Evolutionary conservation across 1,140 invertebrate species (phyloP).

Genomic region (Scylla paramamosain): DNA sequence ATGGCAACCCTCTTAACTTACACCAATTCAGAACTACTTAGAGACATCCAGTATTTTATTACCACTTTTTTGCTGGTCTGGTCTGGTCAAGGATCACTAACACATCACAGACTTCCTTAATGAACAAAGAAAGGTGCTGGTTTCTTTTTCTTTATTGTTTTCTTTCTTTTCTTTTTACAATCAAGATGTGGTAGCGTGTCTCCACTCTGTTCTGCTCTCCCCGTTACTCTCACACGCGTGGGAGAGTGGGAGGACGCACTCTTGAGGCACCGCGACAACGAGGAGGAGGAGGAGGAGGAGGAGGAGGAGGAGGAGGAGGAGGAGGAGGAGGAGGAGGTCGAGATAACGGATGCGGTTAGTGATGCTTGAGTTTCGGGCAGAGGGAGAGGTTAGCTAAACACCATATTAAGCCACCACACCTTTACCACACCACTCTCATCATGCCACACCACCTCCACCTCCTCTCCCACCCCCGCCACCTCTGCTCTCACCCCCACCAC

Average conservation of each 20-base stretch:
- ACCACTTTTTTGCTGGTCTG: no score
- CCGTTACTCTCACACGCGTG: conserved; percentile 18
- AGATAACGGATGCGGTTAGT: conserved; percentile 2
- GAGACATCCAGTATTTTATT: no score
- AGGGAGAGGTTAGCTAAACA: conserved; percentile 12
- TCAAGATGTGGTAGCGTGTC: background rate
- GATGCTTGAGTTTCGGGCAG: background rate
- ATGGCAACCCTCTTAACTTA: no score
- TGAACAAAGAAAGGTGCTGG: no score
- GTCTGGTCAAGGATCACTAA: no score
- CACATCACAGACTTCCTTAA: no score
- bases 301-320: background rate
- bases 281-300: background rate
- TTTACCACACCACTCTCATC: background rate
- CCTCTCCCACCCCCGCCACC: background rate
- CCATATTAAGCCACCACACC: background rate
- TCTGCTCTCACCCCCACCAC: no score
- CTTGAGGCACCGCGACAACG: background rate
- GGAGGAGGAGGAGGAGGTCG: background rate
- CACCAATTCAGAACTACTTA: no score
- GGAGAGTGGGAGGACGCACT: conserved; percentile 9
- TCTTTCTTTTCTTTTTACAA: no score
- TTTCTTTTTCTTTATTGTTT: no score
- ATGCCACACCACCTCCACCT: background rate
- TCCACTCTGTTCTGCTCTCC: background rate